phyloP scores from a whole-genome alignment of 2,888 invertebrate genomes.

The Drosophila parthenogenetica region DNA sequence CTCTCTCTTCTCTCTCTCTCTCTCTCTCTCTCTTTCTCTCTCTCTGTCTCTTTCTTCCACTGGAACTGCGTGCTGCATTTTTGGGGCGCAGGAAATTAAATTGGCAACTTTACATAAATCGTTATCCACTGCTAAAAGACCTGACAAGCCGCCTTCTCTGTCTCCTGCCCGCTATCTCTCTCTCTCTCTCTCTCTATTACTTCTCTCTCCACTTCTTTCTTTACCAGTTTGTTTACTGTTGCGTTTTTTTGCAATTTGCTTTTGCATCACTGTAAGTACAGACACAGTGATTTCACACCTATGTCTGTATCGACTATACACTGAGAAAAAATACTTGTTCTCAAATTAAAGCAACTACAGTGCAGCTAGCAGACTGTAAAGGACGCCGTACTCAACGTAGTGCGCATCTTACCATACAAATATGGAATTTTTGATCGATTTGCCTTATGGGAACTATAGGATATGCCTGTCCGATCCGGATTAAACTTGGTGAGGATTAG shows the following conservation, averaged over 20 bases:
- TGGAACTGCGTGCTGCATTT: conserved; percentile 52
- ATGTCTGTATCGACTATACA: conserved; percentile 4
- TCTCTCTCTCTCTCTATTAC: neutral
- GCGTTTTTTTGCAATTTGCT: conserved; percentile 8
- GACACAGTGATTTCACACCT: conserved; percentile 9
- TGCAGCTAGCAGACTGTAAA: neutral
- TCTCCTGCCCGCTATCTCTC: neutral
- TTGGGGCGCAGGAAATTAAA: conserved; percentile 65
- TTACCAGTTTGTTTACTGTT: too few relatives aligned
- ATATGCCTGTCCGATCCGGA: too few relatives aligned
- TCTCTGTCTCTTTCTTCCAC: neutral
- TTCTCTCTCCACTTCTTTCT: neutral
- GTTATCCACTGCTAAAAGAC: conserved; percentile 28
- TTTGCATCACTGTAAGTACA: conserved; percentile 1
- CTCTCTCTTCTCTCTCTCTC: conserved; percentile 1
- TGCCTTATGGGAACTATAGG: too few relatives aligned
- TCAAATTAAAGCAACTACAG: neutral
- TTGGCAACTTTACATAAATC: conserved; percentile 64
- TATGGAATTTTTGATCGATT: too few relatives aligned
- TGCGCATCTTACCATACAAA: too few relatives aligned
- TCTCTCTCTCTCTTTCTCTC: conserved; percentile 2
- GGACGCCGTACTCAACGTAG: too few relatives aligned
- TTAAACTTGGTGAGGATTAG: too few relatives aligned
- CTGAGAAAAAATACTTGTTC: neutral
- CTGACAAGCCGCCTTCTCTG: neutral